These are phyloP conservation scores for Thamnophis elegans DNA, from an alignment of 2,797 vertebrate species.

Conservation along the genomic window DNA sequence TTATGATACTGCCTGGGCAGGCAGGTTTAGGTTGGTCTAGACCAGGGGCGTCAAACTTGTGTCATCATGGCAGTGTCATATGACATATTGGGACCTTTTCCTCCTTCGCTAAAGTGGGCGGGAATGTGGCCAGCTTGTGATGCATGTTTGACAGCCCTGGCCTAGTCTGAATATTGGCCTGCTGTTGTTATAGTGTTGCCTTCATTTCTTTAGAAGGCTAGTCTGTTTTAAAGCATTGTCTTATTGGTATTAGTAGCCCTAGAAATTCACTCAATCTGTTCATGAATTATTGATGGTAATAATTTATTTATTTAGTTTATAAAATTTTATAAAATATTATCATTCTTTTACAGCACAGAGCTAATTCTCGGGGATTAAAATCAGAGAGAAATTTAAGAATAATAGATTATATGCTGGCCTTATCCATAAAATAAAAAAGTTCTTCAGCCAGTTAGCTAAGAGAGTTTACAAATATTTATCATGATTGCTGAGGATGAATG, in stretches of 20 bases:
- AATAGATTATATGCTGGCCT: not conserved
- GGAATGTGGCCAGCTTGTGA: too few relatives aligned
- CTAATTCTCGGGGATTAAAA: not conserved
- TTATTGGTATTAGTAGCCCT: not conserved
- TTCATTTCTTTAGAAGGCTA: not conserved
- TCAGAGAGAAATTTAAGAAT: not conserved
- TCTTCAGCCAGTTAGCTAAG: not conserved
- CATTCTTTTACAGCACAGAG: not conserved
- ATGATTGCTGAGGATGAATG: not conserved
- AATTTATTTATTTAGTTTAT: not conserved
- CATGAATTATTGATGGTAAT: not conserved
- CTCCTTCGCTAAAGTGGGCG: too few relatives aligned
- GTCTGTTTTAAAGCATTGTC: not conserved
- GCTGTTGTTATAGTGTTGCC: not conserved
- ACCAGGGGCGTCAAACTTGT: too few relatives aligned
- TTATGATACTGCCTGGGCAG: not conserved
- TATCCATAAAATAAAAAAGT: not conserved
- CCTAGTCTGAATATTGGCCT: not conserved
- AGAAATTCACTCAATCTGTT: not conserved
- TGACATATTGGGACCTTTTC: too few relatives aligned
- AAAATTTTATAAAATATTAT: too few relatives aligned
- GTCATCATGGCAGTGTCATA: too few relatives aligned
- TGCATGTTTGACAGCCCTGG: too few relatives aligned
- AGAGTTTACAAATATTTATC: not conserved
- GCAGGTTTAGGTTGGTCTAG: not conserved